A percentile compares a stretch with the other conserved stretches of the same genome.
Conservation (phyloP, 2,797 vertebrate species). For the Manis javanica region DNA sequence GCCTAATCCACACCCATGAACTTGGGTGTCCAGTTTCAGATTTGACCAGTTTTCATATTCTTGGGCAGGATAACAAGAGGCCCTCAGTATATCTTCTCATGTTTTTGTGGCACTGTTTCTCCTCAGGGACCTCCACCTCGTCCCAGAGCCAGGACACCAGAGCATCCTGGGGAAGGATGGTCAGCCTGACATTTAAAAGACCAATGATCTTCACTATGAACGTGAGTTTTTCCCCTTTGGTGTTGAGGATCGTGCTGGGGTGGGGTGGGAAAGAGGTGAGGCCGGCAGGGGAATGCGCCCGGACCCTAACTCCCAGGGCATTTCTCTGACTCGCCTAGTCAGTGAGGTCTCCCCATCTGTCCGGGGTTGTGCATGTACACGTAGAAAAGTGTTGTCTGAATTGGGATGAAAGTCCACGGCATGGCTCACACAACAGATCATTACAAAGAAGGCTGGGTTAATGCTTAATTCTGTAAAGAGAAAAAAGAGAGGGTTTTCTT, state of each 20-base stretch:
- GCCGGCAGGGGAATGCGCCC: neutral
- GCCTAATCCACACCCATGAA: rapidly evolving
- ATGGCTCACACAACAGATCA: neutral
- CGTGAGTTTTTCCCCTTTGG: neutral
- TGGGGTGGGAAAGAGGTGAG: neutral
- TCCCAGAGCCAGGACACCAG: neutral
- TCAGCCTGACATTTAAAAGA: neutral
- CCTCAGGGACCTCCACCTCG: neutral
- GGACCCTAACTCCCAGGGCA: neutral
- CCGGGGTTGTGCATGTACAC: neutral
- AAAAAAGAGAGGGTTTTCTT: conserved; percentile 33
- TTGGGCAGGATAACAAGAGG: neutral
- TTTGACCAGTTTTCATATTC: neutral
- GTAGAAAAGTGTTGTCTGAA: neutral
- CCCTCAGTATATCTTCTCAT: neutral
- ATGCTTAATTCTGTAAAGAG: conserved; percentile 52
- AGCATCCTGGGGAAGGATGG: neutral
- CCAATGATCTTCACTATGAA: neutral
- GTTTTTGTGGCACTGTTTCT: neutral
- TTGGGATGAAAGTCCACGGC: neutral
- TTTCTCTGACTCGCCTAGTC: neutral
- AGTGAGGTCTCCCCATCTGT: rapidly evolving
- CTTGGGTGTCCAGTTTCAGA: neutral
- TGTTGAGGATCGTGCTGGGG: neutral
- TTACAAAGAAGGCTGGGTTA: conserved; percentile 13